Percentiles rank a stretch among this genome's conserved stretches.
Conservation (phyloP, 2,113 vertebrate species). For the Nanorana parkeri region DNA sequence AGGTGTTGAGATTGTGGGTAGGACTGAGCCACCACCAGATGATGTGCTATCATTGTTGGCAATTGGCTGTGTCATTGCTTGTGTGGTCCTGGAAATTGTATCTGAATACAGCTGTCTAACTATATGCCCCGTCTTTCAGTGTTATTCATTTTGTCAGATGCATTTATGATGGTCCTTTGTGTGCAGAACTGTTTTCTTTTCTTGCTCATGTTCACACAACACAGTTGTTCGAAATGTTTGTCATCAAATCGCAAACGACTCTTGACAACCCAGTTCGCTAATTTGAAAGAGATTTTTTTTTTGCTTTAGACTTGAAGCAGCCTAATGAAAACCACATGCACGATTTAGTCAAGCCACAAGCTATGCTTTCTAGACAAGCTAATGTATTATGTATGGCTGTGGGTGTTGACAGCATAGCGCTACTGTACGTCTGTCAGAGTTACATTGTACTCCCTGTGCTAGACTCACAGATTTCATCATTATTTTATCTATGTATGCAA, state of each 20-base stretch:
- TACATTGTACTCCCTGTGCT: slow-evolving; percentile 12
- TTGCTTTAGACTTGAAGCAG: slow-evolving; percentile 6
- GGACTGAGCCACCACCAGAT: neutral
- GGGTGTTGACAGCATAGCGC: slow-evolving; percentile 39
- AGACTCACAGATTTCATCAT: slow-evolving; percentile 12
- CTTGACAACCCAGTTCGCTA: slow-evolving; percentile 24
- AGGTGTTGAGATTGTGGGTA: too few species aligned
- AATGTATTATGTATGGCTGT: slow-evolving; percentile 45
- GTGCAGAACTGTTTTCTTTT: slow-evolving; percentile 10
- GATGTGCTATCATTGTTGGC: neutral
- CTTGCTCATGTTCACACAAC: slow-evolving; percentile 5
- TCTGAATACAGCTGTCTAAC: neutral
- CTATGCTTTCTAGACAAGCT: slow-evolving; percentile 43
- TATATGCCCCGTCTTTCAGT: neutral
- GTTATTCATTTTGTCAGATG: slow-evolving; percentile 15
- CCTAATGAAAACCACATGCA: slow-evolving; percentile 46
- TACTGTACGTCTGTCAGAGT: slow-evolving; percentile 38
- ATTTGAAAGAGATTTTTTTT: slow-evolving; percentile 34
- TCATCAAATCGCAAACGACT: slow-evolving; percentile 31
- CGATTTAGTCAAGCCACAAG: slow-evolving; percentile 38
- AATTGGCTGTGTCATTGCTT: neutral
- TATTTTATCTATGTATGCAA: slow-evolving; percentile 21
- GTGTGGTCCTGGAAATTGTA: neutral
- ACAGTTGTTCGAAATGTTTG: slow-evolving; percentile 38
- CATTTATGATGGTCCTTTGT: slow-evolving; percentile 1